phyloP scores from a whole-genome alignment of 2,797 vertebrate genomes.

The Sebastes variabilis region DNA sequence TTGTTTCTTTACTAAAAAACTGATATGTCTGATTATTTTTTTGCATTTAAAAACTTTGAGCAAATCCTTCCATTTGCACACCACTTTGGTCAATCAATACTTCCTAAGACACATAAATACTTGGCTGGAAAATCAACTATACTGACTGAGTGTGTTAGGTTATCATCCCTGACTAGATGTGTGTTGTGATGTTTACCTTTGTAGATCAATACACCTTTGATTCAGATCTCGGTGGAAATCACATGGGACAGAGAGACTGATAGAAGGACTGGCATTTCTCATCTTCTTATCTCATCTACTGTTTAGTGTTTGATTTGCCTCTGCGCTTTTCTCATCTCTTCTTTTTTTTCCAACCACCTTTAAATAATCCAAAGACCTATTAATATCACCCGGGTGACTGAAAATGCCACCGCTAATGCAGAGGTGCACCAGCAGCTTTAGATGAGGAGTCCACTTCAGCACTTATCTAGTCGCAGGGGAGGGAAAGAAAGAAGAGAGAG shows the following conservation, averaged over 20 bases:
- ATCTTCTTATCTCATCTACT: slow-evolving; percentile 16
- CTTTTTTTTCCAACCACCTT: slow-evolving; percentile 7
- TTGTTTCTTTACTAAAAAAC: neutral
- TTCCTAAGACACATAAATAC: neutral
- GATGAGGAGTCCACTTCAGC: slow-evolving; percentile 49
- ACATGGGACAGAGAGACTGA: neutral
- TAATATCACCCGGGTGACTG: slow-evolving; percentile 22
- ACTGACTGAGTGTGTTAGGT: neutral
- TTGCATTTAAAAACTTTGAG: neutral
- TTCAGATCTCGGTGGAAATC: slow-evolving; percentile 20
- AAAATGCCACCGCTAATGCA: slow-evolving; percentile 19
- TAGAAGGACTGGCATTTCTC: neutral
- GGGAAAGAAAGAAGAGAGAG: neutral
- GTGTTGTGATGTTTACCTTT: slow-evolving; percentile 31
- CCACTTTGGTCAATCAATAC: neutral
- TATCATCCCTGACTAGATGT: neutral
- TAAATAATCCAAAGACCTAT: slow-evolving; percentile 42
- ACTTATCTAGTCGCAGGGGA: slow-evolving; percentile 52
- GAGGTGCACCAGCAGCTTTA: slow-evolving; percentile 31
- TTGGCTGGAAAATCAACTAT: neutral
- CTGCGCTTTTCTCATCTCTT: neutral
- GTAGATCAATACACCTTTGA: slow-evolving; percentile 45
- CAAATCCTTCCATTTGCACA: neutral
- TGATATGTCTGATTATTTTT: neutral
- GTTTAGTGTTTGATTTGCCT: slow-evolving; percentile 37